Conservation (phyloP, 2,888 invertebrate species). For the Pogonocherus hispidulus region DNA sequence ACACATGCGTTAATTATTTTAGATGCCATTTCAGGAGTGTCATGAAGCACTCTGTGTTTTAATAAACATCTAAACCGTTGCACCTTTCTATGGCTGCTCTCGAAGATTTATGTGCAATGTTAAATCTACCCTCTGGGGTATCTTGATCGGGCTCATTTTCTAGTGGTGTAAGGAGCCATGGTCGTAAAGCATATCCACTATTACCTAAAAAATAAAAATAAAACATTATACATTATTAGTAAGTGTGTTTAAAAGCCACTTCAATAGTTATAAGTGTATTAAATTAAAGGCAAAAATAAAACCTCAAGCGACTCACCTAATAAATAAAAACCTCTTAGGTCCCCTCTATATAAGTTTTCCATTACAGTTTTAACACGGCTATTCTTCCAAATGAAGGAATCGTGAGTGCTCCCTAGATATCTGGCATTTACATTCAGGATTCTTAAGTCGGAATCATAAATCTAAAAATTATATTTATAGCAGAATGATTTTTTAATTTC, state of each 20-base stretch:
- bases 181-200: not conserved
- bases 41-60: constrained; percentile 16
- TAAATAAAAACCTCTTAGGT: not conserved
- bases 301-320: not conserved
- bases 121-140: not conserved
- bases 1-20: constrained; percentile 26
- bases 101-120: not conserved
- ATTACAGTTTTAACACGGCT: not conserved
- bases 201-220: too few relatives aligned
- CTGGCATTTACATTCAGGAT: not conserved
- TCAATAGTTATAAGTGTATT: not conserved
- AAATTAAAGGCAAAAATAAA: too few relatives aligned
- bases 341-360: not conserved
- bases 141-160: not conserved
- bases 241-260: too few relatives aligned
- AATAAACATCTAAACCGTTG: constrained; percentile 3
- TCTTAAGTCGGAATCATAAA: not conserved
- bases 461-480: not conserved
- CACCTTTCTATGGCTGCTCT: not conserved
- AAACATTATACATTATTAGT: too few relatives aligned
- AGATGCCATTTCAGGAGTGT: not conserved
- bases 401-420: not conserved
- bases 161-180: not conserved
- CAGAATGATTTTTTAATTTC: not conserved
- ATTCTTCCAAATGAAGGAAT: not conserved